Conservation (phyloP, 1,140 invertebrate genomes). For the Thaumatotibia leucotreta region DNA sequence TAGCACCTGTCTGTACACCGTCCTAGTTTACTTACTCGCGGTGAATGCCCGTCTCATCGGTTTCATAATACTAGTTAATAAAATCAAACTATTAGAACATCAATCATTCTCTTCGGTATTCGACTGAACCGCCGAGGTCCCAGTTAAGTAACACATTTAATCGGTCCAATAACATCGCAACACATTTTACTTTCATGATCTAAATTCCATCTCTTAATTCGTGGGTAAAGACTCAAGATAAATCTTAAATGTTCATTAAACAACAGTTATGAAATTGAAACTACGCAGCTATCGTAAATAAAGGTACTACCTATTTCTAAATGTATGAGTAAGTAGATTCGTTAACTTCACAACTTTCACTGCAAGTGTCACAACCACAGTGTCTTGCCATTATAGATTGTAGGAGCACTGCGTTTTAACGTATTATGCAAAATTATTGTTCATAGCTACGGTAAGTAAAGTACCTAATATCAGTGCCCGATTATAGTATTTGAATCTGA, state of each 20-base stretch:
- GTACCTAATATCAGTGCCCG: neutral
- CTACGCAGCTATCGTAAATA: neutral
- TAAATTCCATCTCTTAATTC: slow-evolving; percentile 22
- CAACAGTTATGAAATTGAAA: slow-evolving; percentile 1
- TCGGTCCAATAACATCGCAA: slow-evolving; percentile 10
- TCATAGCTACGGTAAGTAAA: too few relatives aligned
- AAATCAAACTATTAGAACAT: slow-evolving; percentile 1
- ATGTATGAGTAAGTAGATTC: neutral
- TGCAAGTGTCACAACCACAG: neutral
- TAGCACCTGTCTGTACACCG: neutral
- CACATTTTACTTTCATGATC: slow-evolving; percentile 26
- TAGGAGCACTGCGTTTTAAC: slow-evolving; percentile 13
- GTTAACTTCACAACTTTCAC: neutral
- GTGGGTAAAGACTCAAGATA: slow-evolving; percentile 18
- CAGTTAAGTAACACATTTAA: slow-evolving; percentile 17
- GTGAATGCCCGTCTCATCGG: neutral
- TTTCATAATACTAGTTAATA: slow-evolving; percentile 11
- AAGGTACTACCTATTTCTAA: slow-evolving; percentile 11
- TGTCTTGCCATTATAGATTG: slow-evolving; percentile 13
- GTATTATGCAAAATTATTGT: neutral
- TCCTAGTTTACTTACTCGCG: neutral
- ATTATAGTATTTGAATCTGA: too few relatives aligned
- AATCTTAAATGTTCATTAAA: slow-evolving; percentile 20
- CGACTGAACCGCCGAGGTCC: slow-evolving; percentile 17
- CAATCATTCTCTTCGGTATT: neutral